Conservation (phyloP, 30 jellyfish, hydroid and myxozoan genomes). For the Chironex yamaguchii region DNA sequence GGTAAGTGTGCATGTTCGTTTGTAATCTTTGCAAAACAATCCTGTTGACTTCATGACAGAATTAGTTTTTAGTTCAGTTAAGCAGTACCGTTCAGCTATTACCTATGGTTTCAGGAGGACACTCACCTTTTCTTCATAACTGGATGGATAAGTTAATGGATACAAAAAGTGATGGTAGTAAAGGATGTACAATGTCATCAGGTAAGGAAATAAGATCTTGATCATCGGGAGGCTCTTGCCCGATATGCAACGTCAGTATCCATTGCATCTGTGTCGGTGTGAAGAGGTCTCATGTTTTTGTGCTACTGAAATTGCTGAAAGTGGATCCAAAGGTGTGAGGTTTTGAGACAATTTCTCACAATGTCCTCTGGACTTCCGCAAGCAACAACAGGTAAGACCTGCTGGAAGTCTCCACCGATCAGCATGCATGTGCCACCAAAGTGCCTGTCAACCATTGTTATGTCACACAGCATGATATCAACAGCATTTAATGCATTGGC, state of each 20-base stretch:
- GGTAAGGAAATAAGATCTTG: conserved; percentile 47
- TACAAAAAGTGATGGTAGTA: not conserved
- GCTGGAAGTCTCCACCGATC: conserved; percentile 34
- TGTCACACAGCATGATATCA: conserved; percentile 39
- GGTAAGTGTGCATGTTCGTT: not conserved
- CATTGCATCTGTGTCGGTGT: conserved; percentile 36
- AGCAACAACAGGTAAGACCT: conserved; percentile 62
- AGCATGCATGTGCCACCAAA: conserved; percentile 7
- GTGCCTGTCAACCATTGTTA: conserved; percentile 11
- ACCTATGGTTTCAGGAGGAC: not conserved
- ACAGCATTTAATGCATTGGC: conserved; percentile 35
- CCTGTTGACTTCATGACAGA: conserved; percentile 20
- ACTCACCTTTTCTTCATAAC: not conserved
- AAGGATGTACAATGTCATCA: not conserved
- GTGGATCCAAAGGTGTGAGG: conserved; percentile 45
- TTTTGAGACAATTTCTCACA: conserved; percentile 25
- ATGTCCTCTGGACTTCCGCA: conserved; percentile 55
- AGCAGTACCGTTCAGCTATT: conserved; percentile 42
- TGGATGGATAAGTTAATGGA: not conserved
- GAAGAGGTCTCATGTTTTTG: conserved; percentile 55
- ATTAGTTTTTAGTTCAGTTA: conserved; percentile 43
- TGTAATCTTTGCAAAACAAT: not conserved
- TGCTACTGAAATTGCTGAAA: conserved; percentile 33
- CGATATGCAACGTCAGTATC: conserved; percentile 43
- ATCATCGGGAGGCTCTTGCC: conserved; percentile 38